A percentile compares a stretch with the other conserved stretches of the same genome.
These are phyloP conservation scores for Acanthococcus lagerstroemiae DNA, from an alignment of 2,888 invertebrate genomes.

Conservation along the genomic window DNA sequence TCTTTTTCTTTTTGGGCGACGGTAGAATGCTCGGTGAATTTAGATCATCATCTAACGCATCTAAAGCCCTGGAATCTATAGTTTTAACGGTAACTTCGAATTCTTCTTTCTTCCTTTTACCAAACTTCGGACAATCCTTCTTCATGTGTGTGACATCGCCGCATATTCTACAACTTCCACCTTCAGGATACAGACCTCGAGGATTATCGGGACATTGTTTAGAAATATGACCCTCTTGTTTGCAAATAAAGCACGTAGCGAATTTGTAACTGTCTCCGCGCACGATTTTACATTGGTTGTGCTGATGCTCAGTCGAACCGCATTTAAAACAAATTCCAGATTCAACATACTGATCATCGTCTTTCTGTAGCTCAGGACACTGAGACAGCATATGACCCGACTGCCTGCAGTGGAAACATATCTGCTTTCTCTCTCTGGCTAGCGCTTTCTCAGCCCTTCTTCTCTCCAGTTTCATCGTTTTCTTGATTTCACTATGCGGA, in stretches of 20 bases:
- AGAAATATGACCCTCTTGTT: slow-evolving; percentile 76
- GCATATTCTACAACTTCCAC: slow-evolving; percentile 70
- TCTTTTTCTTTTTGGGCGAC: slow-evolving; percentile 9
- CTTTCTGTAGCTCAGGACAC: slow-evolving; percentile 55
- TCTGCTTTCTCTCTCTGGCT: slow-evolving; percentile 53
- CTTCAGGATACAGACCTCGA: slow-evolving; percentile 75
- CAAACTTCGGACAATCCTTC: slow-evolving; percentile 62
- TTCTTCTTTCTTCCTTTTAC: slow-evolving; percentile 43
- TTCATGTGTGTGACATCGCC: slow-evolving; percentile 76
- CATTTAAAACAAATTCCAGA: slow-evolving; percentile 78
- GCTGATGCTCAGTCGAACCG: slow-evolving; percentile 77
- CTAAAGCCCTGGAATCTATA: slow-evolving; percentile 43
- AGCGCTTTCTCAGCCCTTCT: slow-evolving; percentile 62
- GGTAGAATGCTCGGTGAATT: neutral
- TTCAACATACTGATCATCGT: slow-evolving; percentile 44
- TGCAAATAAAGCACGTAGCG: slow-evolving; percentile 82
- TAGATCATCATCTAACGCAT: slow-evolving; percentile 42
- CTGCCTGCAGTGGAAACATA: slow-evolving; percentile 67
- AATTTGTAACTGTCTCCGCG: slow-evolving; percentile 59
- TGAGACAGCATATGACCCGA: slow-evolving; percentile 70
- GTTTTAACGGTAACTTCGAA: slow-evolving; percentile 45
- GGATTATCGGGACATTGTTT: slow-evolving; percentile 81
- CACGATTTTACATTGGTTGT: slow-evolving; percentile 60
- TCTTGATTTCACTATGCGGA: slow-evolving; percentile 55
- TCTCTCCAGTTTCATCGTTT: slow-evolving; percentile 57